Percentiles rank a stretch among this genome's conserved stretches.
These are phyloP conservation scores for Ormyrus nitidulus DNA, from an alignment of 2,888 invertebrate genomes.

Conservation along the genomic window DNA sequence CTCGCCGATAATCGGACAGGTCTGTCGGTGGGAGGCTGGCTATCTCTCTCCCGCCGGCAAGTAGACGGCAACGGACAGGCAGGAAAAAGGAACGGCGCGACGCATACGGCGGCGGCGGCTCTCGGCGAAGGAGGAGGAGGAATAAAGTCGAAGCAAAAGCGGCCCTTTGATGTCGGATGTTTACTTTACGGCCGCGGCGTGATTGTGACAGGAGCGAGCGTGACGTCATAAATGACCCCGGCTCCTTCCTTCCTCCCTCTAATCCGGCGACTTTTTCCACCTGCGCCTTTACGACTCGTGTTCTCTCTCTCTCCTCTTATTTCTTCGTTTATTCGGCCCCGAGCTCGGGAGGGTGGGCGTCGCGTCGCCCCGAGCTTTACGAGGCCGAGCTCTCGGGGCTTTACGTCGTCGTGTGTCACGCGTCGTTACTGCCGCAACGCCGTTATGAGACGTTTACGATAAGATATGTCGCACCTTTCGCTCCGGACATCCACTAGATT, in stretches of 20 bases:
- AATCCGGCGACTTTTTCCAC: slow-evolving; percentile 31
- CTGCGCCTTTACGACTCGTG: slow-evolving; percentile 2
- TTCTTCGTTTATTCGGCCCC: slow-evolving; percentile 30
- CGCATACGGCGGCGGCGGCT: no score
- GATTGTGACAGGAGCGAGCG: slow-evolving; percentile 63
- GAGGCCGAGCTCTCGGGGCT: slow-evolving; percentile 61
- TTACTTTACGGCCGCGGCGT: slow-evolving; percentile 66
- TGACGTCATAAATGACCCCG: slow-evolving; percentile 64
- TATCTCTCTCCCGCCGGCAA: background rate
- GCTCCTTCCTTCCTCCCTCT: slow-evolving; percentile 15
- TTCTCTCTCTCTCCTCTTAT: slow-evolving; percentile 27
- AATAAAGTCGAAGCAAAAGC: slow-evolving; percentile 51
- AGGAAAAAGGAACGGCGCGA: slow-evolving; percentile 24
- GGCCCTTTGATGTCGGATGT: slow-evolving; percentile 66
- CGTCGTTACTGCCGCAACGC: slow-evolving; percentile 70
- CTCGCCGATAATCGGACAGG: slow-evolving; percentile 42
- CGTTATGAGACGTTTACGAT: slow-evolving; percentile 73
- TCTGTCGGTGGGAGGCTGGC: slow-evolving; percentile 17
- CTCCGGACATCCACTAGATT: slow-evolving; percentile 67
- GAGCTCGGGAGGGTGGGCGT: slow-evolving; percentile 53
- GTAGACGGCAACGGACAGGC: background rate
- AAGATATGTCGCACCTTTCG: slow-evolving; percentile 72
- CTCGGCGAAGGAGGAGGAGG: slow-evolving; percentile 35
- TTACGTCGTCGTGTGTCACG: slow-evolving; percentile 71
- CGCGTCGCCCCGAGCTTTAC: slow-evolving; percentile 63